Conservation (phyloP, 92 coral and sea anemone genomes). For the Actinostola sp. region DNA sequence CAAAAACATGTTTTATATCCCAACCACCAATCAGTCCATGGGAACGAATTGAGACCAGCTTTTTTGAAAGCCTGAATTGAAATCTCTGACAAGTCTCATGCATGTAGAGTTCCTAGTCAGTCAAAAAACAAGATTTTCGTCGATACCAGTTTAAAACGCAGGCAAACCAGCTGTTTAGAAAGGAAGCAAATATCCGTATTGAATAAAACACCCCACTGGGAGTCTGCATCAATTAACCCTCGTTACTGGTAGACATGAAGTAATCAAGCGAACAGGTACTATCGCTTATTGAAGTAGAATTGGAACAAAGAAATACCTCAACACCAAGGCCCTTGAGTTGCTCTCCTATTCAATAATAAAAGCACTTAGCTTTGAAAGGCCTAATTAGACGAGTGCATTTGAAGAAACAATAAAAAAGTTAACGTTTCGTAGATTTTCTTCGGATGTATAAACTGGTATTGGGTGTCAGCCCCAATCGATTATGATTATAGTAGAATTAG, state of each 20-base stretch:
- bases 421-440: background rate
- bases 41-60: background rate
- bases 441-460: too few relatives aligned
- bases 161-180: constrained; percentile 15
- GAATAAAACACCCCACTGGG: constrained; percentile 17
- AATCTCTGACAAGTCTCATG: background rate
- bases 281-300: background rate
- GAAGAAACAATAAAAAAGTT: background rate
- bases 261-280: constrained; percentile 31
- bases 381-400: too few relatives aligned
- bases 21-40: too few relatives aligned
- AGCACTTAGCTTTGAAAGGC: background rate
- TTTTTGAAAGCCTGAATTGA: background rate
- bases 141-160: constrained; percentile 10
- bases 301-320: constrained; percentile 38
- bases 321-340: constrained; percentile 9
- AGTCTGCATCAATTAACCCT: constrained; percentile 31
- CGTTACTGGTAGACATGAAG: constrained; percentile 37
- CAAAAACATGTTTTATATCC: too few relatives aligned
- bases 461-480: too few relatives aligned
- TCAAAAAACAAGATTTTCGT: background rate
- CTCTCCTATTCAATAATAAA: background rate
- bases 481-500: too few relatives aligned
- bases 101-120: background rate
- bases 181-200: constrained; percentile 13